Evolutionary conservation across 37 sponge, comb jelly and placozoan species (phyloP).

Genomic region (Beroe forskalii): DNA sequence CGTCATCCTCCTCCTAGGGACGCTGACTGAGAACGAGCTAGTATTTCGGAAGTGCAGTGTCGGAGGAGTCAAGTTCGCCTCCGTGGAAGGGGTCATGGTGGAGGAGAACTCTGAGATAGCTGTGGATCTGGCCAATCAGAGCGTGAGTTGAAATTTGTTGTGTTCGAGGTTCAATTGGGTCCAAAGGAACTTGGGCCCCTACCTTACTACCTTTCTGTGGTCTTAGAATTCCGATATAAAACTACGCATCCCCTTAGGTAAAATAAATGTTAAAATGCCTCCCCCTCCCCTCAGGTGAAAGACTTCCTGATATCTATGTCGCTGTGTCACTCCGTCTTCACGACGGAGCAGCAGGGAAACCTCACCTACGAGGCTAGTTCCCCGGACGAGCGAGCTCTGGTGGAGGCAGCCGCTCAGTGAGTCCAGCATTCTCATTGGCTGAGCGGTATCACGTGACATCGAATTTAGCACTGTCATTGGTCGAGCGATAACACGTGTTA

Average conservation of each 20-base stretch:
- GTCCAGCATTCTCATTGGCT: too few relatives aligned
- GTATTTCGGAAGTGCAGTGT: constrained; percentile 27
- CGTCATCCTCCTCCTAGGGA: background rate
- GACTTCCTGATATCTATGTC: constrained; percentile 43
- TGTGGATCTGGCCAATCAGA: background rate
- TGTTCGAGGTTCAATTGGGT: background rate
- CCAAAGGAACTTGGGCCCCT: background rate
- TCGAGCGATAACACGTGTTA: too few relatives aligned
- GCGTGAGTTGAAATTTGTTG: constrained; percentile 70
- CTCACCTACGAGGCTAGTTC: constrained; percentile 77
- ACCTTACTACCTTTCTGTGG: too few relatives aligned
- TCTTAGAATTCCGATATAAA: too few relatives aligned
- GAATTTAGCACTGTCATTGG: too few relatives aligned
- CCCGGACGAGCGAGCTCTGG: constrained; percentile 84
- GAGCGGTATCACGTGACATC: too few relatives aligned
- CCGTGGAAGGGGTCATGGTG: background rate
- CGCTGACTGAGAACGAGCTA: constrained; percentile 41
- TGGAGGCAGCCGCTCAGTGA: constrained; percentile 69
- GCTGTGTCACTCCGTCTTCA: constrained; percentile 48
- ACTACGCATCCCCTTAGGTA: too few relatives aligned
- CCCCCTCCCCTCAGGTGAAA: constrained; percentile 1
- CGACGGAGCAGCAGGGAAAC: constrained; percentile 7
- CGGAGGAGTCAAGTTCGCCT: background rate
- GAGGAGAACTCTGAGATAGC: background rate
- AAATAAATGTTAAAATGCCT: background rate